Conservation (phyloP, 2,888 invertebrate genomes). For the Heteromyza rotundicornis region DNA sequence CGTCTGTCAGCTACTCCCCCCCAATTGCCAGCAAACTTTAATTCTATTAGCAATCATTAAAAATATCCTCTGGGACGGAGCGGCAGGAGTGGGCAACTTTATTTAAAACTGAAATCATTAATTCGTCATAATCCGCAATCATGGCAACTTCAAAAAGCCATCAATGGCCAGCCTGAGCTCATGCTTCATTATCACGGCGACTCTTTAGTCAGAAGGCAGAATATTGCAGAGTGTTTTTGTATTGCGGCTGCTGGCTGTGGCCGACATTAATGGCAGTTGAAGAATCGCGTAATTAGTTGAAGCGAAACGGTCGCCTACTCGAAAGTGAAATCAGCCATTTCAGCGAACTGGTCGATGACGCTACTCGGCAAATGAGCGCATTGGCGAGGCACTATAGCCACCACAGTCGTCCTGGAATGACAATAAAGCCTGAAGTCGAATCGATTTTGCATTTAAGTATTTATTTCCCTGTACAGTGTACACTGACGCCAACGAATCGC, state of each 20-base stretch:
- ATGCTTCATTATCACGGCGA: slow-evolving; percentile 14
- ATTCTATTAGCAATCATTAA: slow-evolving; percentile 56
- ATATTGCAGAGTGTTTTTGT: neutral
- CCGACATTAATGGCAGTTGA: neutral
- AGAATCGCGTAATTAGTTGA: no score
- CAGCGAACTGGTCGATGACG: no score
- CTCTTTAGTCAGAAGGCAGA: neutral
- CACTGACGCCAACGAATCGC: no score
- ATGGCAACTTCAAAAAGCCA: slow-evolving; percentile 54
- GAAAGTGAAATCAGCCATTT: no score
- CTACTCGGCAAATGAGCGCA: no score
- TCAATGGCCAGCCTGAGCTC: slow-evolving; percentile 43
- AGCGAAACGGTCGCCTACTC: no score
- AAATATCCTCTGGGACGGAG: slow-evolving; percentile 33
- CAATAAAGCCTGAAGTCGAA: no score
- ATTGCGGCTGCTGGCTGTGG: neutral
- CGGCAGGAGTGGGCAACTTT: slow-evolving; percentile 41
- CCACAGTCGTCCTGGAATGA: no score
- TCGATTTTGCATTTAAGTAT: no score
- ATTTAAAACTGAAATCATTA: slow-evolving; percentile 57
- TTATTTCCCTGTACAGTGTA: no score
- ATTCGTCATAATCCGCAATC: slow-evolving; percentile 57
- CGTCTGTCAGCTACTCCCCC: neutral
- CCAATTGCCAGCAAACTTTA: slow-evolving; percentile 45
- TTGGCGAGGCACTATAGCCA: no score